Percentiles rank a stretch among this genome's conserved stretches.
phyloP scores from a whole-genome alignment of 2,113 vertebrate species.

The Carettochelys insculpta region DNA sequence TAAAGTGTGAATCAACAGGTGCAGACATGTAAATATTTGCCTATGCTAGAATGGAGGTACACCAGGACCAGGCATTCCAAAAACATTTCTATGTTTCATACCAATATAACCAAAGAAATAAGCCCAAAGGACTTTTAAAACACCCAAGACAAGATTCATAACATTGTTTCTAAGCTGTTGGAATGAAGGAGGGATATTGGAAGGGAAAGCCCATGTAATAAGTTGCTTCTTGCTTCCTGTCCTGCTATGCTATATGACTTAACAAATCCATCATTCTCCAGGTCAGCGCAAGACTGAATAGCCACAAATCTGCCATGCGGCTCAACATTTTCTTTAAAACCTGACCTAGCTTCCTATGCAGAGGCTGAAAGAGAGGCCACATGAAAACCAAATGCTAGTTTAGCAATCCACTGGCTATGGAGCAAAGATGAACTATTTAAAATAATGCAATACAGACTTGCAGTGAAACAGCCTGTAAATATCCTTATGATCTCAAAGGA shows the following conservation, averaged over 20 bases:
- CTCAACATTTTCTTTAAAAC: background rate
- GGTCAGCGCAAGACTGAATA: background rate
- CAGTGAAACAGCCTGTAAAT: background rate
- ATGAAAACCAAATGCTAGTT: background rate
- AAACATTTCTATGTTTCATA: background rate
- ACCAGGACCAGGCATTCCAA: background rate
- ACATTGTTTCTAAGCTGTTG: background rate
- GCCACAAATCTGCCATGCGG: rapidly evolving
- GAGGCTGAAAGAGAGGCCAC: background rate
- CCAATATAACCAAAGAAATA: background rate
- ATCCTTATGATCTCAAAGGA: background rate
- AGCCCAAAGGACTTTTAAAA: background rate
- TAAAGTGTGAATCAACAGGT: rapidly evolving
- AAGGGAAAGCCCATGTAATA: background rate
- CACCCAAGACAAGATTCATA: background rate
- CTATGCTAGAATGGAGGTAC: background rate
- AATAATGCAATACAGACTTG: background rate
- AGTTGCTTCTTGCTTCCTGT: background rate
- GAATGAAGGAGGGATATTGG: rapidly evolving
- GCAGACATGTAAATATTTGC: background rate
- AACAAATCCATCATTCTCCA: background rate
- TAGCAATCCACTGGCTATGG: background rate
- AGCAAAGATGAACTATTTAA: conserved; percentile 8
- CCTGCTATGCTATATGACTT: background rate
- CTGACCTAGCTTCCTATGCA: background rate